Evolutionary conservation across 2,113 vertebrate genomes (phyloP), one percentile per base, ranked within the genome.

Genomic region (Microcebus ravelobensis): DNA sequence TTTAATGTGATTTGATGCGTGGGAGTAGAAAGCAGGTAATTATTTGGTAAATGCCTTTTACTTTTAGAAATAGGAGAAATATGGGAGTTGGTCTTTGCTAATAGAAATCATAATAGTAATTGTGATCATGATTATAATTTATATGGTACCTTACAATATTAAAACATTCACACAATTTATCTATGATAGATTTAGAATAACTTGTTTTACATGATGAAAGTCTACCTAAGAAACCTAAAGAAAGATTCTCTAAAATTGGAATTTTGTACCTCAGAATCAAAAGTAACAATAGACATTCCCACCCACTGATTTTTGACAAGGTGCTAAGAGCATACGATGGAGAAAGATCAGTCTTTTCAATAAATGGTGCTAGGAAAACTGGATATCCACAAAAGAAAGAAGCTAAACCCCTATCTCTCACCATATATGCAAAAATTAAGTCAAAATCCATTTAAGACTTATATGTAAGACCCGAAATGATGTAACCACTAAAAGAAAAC

Each of bases 41-140:
- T 77, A 90, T 90, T 95, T 87, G 42, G 39, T 34, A 94, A 93
- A 93, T 20, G 25, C 7, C 12, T 77, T 93, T 79, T 84, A 81
- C 63, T 91, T 90, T 93, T 55, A 85, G 87, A 90, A 87, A 45
- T 5, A 82, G 36, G 61, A 93, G 61, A 77, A 76, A 70, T 71
- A 87, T 8, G 15, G 39, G 83, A 95, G 42, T 80, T 89, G 29
- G 6, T 80, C 50, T 94, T 70, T 94, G 50, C 34, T 90, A 61
- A 83, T 90, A 90, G 12, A 94, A 45, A 50, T 77, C 55, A 57
- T 36, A 88, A 45, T 36, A 84, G n/a, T 93, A 86, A 94, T 91
- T 95, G 1, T 25, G 17, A 4, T 63, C 31, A 27, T 80, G 71
- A 65, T 71, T 68, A 0, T 90, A 67, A 48, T 79, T 70, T 84